Evolutionary conservation across 2,888 invertebrate species (phyloP).

Genomic region (Dicyrtomina minuta): DNA sequence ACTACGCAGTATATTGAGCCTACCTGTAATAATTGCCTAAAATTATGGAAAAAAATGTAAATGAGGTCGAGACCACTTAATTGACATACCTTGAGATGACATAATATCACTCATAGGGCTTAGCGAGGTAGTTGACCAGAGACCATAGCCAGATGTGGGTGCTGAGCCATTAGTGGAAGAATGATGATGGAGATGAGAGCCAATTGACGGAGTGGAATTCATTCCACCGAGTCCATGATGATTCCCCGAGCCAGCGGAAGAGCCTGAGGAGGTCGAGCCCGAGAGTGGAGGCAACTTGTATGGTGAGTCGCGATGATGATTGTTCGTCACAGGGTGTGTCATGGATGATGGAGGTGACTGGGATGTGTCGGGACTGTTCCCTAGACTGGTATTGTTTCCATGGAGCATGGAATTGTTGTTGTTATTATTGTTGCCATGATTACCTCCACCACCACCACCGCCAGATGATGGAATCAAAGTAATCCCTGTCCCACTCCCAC

Average conservation of each 20-base stretch:
- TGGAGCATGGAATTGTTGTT: constrained; percentile 15
- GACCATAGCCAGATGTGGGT: constrained; percentile 48
- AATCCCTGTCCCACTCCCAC: constrained; percentile 41
- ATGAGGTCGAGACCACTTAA: too few relatives aligned
- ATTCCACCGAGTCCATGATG: constrained; percentile 47
- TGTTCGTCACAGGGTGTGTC: constrained; percentile 55
- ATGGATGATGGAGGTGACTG: constrained; percentile 54
- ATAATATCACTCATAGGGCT: constrained; percentile 55
- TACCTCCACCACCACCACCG: constrained; percentile 16
- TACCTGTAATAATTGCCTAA: background rate
- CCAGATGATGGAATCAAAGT: constrained; percentile 48
- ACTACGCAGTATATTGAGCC: too few relatives aligned
- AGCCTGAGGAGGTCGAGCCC: constrained; percentile 43
- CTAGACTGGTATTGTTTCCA: constrained; percentile 42
- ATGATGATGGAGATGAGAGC: constrained; percentile 48
- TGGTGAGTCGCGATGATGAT: constrained; percentile 51
- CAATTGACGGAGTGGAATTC: constrained; percentile 45
- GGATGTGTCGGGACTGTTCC: constrained; percentile 51
- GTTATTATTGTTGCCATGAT: constrained; percentile 43
- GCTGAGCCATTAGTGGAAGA: constrained; percentile 40
- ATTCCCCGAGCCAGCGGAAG: constrained; percentile 51
- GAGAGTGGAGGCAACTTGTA: constrained; percentile 52
- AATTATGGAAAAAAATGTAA: background rate
- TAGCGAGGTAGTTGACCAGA: constrained; percentile 68
- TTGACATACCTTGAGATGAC: constrained; percentile 53